These are phyloP conservation scores for Myopa tessellatipennis DNA, from an alignment of 2,888 invertebrate genomes.

Conservation along the genomic window DNA sequence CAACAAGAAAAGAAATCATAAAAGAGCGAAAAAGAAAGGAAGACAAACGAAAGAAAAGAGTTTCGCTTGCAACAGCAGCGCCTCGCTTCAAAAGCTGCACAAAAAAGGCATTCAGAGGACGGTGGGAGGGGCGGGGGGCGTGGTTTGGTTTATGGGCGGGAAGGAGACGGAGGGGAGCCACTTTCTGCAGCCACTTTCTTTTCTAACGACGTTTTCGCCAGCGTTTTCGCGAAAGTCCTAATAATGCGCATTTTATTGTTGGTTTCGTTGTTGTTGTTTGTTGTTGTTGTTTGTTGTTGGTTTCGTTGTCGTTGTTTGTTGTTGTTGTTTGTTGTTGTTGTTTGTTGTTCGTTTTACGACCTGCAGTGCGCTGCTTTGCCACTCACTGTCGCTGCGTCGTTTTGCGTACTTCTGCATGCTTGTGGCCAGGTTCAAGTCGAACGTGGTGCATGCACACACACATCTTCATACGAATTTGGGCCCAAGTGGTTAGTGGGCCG, in stretches of 20 bases:
- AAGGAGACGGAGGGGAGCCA: background rate
- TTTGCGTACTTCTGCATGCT: slow-evolving; percentile 1
- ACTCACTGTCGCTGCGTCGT: background rate
- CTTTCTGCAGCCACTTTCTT: slow-evolving; percentile 58
- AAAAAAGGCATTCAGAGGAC: background rate
- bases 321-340: background rate
- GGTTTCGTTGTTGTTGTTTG: background rate
- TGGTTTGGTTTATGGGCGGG: background rate
- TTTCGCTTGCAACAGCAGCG: background rate
- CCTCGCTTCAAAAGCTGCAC: background rate
- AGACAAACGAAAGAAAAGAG: slow-evolving; percentile 25
- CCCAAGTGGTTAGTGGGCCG: slow-evolving; percentile 28
- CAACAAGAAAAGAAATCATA: slow-evolving; percentile 6
- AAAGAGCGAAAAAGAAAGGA: background rate
- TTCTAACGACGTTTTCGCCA: slow-evolving; percentile 57
- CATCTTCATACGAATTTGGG: background rate
- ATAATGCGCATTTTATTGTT: slow-evolving; percentile 10
- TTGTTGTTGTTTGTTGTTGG: background rate
- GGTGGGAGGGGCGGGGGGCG: background rate
- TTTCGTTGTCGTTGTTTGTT: background rate
- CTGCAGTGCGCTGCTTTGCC: slow-evolving; percentile 1
- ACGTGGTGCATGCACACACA: background rate
- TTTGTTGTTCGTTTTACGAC: background rate
- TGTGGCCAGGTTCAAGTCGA: slow-evolving; percentile 31
- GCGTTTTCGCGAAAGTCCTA: slow-evolving; percentile 47